These are phyloP conservation scores for Synergus japonicus DNA, from an alignment of 2,888 invertebrate species.

Conservation along the genomic window DNA sequence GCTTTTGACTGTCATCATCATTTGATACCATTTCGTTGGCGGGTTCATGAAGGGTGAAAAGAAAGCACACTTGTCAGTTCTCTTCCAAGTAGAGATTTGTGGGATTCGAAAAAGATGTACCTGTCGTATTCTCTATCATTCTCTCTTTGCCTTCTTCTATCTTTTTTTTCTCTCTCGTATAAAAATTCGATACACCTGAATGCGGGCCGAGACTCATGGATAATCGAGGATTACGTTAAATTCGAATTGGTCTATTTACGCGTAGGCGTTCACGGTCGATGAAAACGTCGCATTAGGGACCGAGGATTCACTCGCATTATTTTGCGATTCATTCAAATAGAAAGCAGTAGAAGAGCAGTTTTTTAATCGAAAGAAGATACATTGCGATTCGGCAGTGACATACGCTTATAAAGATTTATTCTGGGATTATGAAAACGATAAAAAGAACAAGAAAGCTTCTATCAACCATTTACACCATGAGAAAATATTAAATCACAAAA, in stretches of 20 bases:
- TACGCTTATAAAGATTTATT: slow-evolving; percentile 28
- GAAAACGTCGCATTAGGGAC: slow-evolving; percentile 26
- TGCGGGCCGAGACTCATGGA: slow-evolving; percentile 20
- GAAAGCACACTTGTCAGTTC: slow-evolving; percentile 36
- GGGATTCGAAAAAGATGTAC: slow-evolving; percentile 55
- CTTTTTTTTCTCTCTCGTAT: slow-evolving; percentile 42
- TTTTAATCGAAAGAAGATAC: slow-evolving; percentile 26
- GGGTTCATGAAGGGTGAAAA: slow-evolving; percentile 11
- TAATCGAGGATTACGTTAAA: slow-evolving; percentile 38
- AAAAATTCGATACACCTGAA: slow-evolving; percentile 39
- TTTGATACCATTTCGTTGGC: not conserved
- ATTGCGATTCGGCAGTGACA: slow-evolving; percentile 9
- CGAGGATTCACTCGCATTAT: slow-evolving; percentile 17
- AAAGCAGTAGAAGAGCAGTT: slow-evolving; percentile 30
- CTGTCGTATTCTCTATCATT: slow-evolving; percentile 45
- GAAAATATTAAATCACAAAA: slow-evolving; percentile 17
- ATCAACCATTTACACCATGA: slow-evolving; percentile 20
- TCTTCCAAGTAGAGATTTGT: slow-evolving; percentile 53
- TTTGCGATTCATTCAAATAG: slow-evolving; percentile 32
- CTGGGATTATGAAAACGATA: slow-evolving; percentile 13
- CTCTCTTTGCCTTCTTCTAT: slow-evolving; percentile 43
- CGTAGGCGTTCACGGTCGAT: slow-evolving; percentile 35
- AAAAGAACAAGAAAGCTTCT: not conserved
- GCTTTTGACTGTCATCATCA: slow-evolving; percentile 10
- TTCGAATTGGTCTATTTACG: slow-evolving; percentile 37